phyloP scores from a whole-genome alignment of 2,888 invertebrate genomes.

The Trissolcus brochymenae region DNA sequence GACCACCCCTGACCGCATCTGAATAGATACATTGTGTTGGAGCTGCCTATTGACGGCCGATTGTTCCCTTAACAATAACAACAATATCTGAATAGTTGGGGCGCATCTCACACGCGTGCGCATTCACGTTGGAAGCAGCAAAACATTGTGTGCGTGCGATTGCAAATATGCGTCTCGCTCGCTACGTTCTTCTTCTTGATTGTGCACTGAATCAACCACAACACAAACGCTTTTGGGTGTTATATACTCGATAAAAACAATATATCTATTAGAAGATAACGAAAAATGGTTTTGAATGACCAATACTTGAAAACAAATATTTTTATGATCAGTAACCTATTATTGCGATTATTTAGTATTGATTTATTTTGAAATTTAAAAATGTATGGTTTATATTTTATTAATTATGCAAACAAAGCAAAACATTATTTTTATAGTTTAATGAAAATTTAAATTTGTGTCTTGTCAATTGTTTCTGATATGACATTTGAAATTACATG shows the following conservation, averaged over 20 bases:
- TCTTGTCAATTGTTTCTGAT: too few relatives aligned
- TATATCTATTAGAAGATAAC: not conserved
- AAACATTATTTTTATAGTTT: too few relatives aligned
- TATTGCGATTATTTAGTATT: too few relatives aligned
- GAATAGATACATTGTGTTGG: constrained; percentile 76
- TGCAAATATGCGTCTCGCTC: constrained; percentile 32
- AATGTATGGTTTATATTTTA: too few relatives aligned
- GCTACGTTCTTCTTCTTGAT: constrained; percentile 52
- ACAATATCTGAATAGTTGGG: constrained; percentile 76
- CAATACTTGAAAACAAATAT: too few relatives aligned
- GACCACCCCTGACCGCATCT: constrained; percentile 75
- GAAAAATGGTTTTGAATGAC: too few relatives aligned
- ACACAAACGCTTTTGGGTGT: constrained; percentile 53
- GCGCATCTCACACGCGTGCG: constrained; percentile 71
- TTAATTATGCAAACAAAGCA: too few relatives aligned
- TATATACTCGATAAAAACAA: constrained; percentile 20
- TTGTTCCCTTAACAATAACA: constrained; percentile 76
- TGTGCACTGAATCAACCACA: constrained; percentile 61
- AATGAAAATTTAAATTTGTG: too few relatives aligned
- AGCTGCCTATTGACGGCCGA: constrained; percentile 76
- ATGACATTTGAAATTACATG: too few relatives aligned
- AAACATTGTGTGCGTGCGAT: constrained; percentile 45
- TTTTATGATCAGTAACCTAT: too few relatives aligned
- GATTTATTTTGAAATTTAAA: too few relatives aligned
- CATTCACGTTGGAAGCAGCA: constrained; percentile 58